phyloP scores from a whole-genome alignment of 1,140 invertebrate species.

The Araneus ventricosus region DNA sequence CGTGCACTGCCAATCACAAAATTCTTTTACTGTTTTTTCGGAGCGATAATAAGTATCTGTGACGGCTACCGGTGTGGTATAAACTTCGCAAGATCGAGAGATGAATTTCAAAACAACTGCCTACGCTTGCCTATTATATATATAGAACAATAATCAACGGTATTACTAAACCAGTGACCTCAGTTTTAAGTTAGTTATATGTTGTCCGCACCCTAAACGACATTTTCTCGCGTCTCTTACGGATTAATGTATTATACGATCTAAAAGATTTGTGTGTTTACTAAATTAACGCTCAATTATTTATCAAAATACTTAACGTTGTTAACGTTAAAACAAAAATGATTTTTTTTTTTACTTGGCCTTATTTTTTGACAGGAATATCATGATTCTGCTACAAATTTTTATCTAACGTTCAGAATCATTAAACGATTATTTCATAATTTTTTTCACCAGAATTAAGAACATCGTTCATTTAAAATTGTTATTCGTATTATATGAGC shows the following conservation, averaged over 20 bases:
- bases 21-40: background rate
- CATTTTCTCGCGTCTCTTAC: background rate
- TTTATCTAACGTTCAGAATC: too few species aligned
- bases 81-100: background rate
- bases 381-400: too few species aligned
- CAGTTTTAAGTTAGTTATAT: background rate
- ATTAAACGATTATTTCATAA: too few species aligned
- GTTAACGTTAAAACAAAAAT: background rate
- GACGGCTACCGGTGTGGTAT: background rate
- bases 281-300: too few species aligned
- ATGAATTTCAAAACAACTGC: background rate
- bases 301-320: too few species aligned
- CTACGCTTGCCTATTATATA: background rate
- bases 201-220: background rate
- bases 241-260: background rate
- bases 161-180: background rate
- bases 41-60: constrained; percentile 36
- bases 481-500: too few species aligned
- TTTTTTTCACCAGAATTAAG: too few species aligned
- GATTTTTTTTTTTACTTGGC: background rate
- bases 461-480: too few species aligned
- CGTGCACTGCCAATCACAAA: constrained; percentile 18
- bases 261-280: background rate
- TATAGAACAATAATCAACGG: background rate
- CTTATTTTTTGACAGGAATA: too few species aligned